These are phyloP conservation scores for Nesoenas mayeri DNA, from an alignment of 2,113 vertebrate species.

Conservation along the genomic window DNA sequence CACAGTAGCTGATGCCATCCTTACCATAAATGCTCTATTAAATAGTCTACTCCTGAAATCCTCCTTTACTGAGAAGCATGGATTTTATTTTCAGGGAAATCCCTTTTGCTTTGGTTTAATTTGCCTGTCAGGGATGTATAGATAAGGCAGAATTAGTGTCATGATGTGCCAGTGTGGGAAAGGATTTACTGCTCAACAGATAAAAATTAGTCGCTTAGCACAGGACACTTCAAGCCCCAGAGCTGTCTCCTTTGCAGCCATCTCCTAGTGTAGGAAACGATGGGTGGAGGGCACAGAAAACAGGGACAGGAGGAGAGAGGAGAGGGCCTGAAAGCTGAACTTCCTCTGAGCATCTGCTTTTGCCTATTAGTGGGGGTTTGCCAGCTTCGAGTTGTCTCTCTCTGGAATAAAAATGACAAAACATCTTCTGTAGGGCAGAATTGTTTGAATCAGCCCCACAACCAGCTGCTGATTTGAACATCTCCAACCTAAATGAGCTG, in stretches of 20 bases:
- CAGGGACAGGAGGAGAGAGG: background rate
- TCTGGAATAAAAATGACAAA: background rate
- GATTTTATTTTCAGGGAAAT: background rate
- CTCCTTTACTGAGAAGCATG: background rate
- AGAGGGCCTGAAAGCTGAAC: background rate
- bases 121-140: background rate
- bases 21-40: background rate
- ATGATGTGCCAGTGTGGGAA: background rate
- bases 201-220: background rate
- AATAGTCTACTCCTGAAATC: background rate
- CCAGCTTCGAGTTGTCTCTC: background rate
- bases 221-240: background rate
- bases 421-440: background rate
- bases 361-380: accelerated
- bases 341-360: background rate
- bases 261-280: background rate
- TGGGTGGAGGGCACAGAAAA: background rate
- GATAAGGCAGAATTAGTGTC: background rate
- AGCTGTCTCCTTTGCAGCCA: background rate
- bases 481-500: background rate
- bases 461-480: background rate
- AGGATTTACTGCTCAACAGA: background rate
- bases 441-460: background rate
- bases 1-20: background rate
- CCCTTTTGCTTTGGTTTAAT: background rate